Evolutionary conservation across 2,113 vertebrate genomes (phyloP).

Genomic region (Triplophysa rosa): DNA sequence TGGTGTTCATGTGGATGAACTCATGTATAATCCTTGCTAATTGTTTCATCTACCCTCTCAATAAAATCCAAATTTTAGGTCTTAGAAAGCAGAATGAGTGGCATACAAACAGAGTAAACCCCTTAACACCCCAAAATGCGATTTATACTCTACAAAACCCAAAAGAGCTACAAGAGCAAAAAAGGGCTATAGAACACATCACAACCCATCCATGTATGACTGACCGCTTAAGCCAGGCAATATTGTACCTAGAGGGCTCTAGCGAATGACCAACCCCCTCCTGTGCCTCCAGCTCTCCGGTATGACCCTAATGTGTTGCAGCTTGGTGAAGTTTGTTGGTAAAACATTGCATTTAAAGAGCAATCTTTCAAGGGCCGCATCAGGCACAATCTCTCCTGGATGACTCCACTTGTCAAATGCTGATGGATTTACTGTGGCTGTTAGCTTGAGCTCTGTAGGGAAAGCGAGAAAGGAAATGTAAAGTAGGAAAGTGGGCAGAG

Average conservation of each 20-base stretch:
- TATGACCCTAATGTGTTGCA: conserved; percentile 55
- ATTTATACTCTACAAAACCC: conserved; percentile 35
- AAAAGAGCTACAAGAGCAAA: conserved; percentile 42
- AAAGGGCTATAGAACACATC: conserved; percentile 47
- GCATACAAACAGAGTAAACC: neutral
- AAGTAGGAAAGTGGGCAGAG: neutral
- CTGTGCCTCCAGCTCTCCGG: conserved; percentile 37
- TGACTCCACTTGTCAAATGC: conserved; percentile 53
- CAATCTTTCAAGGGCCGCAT: conserved; percentile 43
- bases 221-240: conserved; percentile 56
- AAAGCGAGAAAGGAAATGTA: neutral
- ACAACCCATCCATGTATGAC: conserved; percentile 56
- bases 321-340: conserved; percentile 56
- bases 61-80: conserved; percentile 3
- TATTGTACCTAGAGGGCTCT: conserved; percentile 50
- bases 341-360: conserved; percentile 58
- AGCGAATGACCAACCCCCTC: conserved; percentile 34
- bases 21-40: neutral
- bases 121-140: conserved; percentile 8
- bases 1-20: neutral
- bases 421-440: conserved; percentile 58
- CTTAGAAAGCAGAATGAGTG: neutral
- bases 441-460: conserved; percentile 16
- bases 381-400: conserved; percentile 42
- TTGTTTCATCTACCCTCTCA: neutral